Evolutionary conservation across 2,888 invertebrate species (phyloP), one percentile per base, ranked within the genome.

Genomic region (Mesochorus sp.): DNA sequence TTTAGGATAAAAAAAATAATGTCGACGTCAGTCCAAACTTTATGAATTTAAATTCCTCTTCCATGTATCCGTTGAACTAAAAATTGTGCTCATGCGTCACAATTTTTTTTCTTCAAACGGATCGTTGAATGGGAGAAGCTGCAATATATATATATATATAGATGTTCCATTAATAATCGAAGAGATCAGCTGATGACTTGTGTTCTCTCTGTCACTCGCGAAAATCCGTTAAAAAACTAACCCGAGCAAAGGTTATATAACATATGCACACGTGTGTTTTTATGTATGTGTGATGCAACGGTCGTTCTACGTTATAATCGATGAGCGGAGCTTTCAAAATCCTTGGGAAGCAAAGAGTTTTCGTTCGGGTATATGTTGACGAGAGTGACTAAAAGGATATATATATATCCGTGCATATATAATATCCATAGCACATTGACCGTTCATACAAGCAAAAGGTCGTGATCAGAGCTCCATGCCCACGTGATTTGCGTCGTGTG

Each of bases 321-420:
- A 76, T 70, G 53, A 39, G 49, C 8, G 10, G 57, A 31, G 55
- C 17, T 68, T 80, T 59, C 21, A 77, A 78, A 64, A 75, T 62
- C 72, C 74, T 71, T 78, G 78, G 75, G 78, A 75, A 80, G 74
- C 67, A 34, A 70, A 64, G 31, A 62, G 44, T 37, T 62, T 76
- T 68, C 19, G n/a, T 37, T 51, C 31, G 37, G 53, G 84, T n/a
- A n/a, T n/a, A 86, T 17, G 21, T 31, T 86, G 81, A 83, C 78
- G 72, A 14, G 47, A 55, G 68, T 62, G 53, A 67, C 66, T 67
- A 67, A 67, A 53, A 67, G 66, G 66, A 67, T 67, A n/a, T n/a
- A n/a, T n/a, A n/a, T n/a, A n/a, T n/a, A 39, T 53, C 26, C 42
- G 14, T 59, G 59, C 59, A 42, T 59, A 39, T 21, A 55, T 55